A percentile compares a stretch with the other conserved stretches of the same genome.
Conservation (phyloP, 2,113 vertebrate species). For the Archocentrus centrarchus region DNA sequence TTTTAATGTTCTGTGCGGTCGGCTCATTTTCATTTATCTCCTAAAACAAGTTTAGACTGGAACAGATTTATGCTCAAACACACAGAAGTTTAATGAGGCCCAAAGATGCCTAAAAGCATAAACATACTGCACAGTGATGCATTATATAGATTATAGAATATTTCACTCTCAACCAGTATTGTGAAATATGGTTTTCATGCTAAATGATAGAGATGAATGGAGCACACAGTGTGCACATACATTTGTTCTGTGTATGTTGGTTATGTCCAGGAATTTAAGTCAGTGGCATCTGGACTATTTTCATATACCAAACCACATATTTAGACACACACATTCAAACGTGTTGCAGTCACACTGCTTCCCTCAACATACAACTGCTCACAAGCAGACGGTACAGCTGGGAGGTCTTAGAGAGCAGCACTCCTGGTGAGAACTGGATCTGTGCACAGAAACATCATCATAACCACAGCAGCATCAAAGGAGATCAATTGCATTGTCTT, state of each 20-base stretch:
- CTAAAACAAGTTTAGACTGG: not conserved
- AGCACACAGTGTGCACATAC: not conserved
- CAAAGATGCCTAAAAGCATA: not conserved
- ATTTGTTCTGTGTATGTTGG: not conserved
- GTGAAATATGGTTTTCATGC: not conserved
- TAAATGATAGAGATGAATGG: not conserved
- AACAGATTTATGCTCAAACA: no score
- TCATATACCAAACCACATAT: not conserved
- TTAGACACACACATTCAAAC: not conserved
- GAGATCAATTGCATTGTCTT: conserved; percentile 46
- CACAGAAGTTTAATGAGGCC: not conserved
- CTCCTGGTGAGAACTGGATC: conserved; percentile 11
- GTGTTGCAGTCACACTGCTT: not conserved
- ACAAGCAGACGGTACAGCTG: not conserved
- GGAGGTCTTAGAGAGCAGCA: conserved; percentile 14
- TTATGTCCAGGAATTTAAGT: not conserved
- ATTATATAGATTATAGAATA: not conserved
- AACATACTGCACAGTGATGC: not conserved
- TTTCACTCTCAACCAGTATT: not conserved
- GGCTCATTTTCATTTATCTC: not conserved
- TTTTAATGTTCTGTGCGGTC: not conserved
- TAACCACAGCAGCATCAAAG: conserved; percentile 12
- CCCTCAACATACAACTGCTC: not conserved
- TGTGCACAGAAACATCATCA: conserved; percentile 17
- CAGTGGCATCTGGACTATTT: not conserved